phyloP scores from a whole-genome alignment of 2,797 vertebrate genomes.

The Limosa lapponica region DNA sequence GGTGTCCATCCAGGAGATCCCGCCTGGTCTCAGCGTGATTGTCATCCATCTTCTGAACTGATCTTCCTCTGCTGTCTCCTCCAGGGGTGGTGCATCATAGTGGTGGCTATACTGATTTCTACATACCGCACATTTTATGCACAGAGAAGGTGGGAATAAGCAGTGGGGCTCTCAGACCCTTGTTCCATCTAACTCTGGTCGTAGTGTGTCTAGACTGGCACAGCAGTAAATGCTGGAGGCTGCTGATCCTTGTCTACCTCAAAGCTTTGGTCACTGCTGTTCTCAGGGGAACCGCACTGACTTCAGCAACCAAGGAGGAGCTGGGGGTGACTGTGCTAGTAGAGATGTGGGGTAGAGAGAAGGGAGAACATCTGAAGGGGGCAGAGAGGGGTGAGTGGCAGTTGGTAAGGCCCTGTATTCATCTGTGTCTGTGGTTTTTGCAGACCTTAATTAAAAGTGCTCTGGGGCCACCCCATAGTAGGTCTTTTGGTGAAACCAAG shows the following conservation, averaged over 20 bases:
- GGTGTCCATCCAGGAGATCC: not conserved
- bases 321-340: not conserved
- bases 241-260: not conserved
- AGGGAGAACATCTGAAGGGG: not conserved
- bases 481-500: not conserved
- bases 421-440: not conserved
- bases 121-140: accelerated
- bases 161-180: not conserved
- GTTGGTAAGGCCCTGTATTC: not conserved
- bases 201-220: not conserved
- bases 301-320: not conserved
- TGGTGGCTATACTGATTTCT: not conserved
- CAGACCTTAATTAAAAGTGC: not conserved
- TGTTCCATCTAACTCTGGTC: not conserved
- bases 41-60: not conserved
- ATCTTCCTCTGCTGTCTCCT: not conserved
- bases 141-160: not conserved
- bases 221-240: not conserved
- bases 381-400: not conserved
- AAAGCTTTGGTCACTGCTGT: not conserved
- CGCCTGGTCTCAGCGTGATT: not conserved
- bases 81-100: accelerated
- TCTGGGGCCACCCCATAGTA: not conserved
- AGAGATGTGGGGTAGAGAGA: not conserved
- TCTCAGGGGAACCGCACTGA: not conserved